Evolutionary conservation across 2,797 vertebrate species (phyloP).

Genomic region (Cichlasoma orientale): DNA sequence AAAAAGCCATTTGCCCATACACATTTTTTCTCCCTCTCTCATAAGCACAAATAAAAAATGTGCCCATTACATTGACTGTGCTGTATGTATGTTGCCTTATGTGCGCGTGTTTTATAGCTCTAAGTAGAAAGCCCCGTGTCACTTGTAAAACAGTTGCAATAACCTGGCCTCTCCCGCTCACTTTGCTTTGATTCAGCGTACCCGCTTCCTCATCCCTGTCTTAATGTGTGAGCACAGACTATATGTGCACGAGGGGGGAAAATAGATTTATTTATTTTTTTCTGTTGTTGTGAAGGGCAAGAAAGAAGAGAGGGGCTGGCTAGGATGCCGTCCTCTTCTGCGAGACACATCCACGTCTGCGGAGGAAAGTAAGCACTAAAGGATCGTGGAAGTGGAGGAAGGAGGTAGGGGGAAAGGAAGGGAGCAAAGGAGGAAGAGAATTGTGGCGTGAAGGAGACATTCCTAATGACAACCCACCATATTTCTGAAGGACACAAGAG

Average conservation of each 20-base stretch:
- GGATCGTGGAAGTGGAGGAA: conserved; percentile 47
- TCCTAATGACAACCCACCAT: conserved; percentile 72
- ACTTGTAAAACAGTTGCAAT: conserved; percentile 64
- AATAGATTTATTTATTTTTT: conserved; percentile 41
- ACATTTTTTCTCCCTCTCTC: conserved; percentile 66
- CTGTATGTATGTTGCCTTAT: conserved; percentile 59
- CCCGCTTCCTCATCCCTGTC: conserved; percentile 29
- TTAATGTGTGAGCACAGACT: conserved; percentile 39
- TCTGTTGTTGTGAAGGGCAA: conserved; percentile 53
- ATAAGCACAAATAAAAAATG: conserved; percentile 76
- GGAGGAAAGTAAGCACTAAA: conserved; percentile 47
- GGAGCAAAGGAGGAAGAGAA: conserved; percentile 49
- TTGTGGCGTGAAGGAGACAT: conserved; percentile 79
- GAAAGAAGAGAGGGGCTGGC: conserved; percentile 10
- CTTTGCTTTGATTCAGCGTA: conserved; percentile 65
- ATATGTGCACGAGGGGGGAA: conserved; percentile 35
- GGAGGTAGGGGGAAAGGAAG: conserved; percentile 25
- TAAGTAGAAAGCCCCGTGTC: conserved; percentile 62
- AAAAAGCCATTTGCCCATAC: conserved; percentile 79
- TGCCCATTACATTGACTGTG: conserved; percentile 68
- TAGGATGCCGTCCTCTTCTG: conserved; percentile 46
- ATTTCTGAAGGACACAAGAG: conserved; percentile 84
- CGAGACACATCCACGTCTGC: conserved; percentile 37
- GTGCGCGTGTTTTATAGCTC: conserved; percentile 66
- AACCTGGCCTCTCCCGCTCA: conserved; percentile 56